Conservation (phyloP, 2,113 vertebrate genomes). For the Aspiorhynchus laticeps region DNA sequence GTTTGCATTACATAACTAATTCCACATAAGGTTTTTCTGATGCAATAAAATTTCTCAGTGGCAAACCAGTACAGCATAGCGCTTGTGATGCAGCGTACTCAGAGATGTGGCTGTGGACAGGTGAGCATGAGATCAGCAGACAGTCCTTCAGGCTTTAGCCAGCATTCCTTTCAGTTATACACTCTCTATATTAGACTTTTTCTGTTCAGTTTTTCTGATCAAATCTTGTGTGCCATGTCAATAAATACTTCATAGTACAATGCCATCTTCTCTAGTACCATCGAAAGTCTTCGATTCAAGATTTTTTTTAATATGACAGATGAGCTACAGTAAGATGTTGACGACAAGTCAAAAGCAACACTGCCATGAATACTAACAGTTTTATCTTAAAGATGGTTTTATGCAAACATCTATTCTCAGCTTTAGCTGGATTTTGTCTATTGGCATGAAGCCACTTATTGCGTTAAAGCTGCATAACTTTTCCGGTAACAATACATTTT, state of each 20-base stretch:
- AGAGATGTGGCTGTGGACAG: not conserved
- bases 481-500: not conserved
- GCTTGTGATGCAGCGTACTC: not conserved
- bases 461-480: not conserved
- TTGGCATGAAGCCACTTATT: not conserved
- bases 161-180: not conserved
- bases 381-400: not conserved
- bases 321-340: not conserved
- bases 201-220: not conserved
- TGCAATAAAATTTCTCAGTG: not conserved
- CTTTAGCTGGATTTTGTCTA: not conserved
- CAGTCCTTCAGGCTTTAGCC: not conserved
- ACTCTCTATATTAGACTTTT: not conserved
- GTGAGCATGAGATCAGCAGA: not conserved
- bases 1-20: not conserved
- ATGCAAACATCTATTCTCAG: not conserved
- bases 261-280: not conserved
- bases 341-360: not conserved
- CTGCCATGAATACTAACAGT: not conserved
- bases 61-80: not conserved
- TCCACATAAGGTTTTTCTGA: not conserved
- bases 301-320: not conserved
- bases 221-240: not conserved
- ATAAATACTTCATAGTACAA: not conserved
- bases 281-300: not conserved